phyloP scores from a whole-genome alignment of 2,888 invertebrate genomes.

The Piscicola geometra region DNA sequence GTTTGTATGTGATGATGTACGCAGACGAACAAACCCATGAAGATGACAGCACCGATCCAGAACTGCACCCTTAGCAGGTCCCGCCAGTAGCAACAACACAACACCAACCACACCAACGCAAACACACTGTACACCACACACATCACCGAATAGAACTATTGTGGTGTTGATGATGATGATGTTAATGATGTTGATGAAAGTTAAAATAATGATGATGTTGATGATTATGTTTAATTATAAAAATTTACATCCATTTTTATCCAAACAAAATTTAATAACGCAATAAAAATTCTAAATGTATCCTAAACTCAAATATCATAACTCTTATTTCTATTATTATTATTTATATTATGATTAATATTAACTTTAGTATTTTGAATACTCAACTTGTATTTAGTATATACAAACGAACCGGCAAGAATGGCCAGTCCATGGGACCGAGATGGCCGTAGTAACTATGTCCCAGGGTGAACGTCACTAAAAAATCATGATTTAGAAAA shows the following conservation, averaged over 20 bases:
- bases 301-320: too few species aligned
- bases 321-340: too few species aligned
- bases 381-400: too few species aligned
- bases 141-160: slow-evolving; percentile 71
- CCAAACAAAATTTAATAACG: too few species aligned
- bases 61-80: slow-evolving; percentile 86
- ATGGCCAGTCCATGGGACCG: slow-evolving; percentile 7
- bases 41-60: slow-evolving; percentile 84
- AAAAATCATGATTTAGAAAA: too few species aligned
- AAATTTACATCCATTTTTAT: too few species aligned
- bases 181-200: slow-evolving; percentile 22
- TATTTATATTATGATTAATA: too few species aligned
- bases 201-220: slow-evolving; percentile 4
- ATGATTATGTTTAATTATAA: not conserved
- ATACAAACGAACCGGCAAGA: slow-evolving; percentile 5
- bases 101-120: slow-evolving; percentile 74
- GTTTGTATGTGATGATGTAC: too few species aligned
- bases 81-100: slow-evolving; percentile 81
- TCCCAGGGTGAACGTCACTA: not conserved
- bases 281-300: too few species aligned
- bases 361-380: too few species aligned
- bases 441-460: slow-evolving; percentile 2
- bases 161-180: slow-evolving; percentile 13
- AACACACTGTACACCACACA: slow-evolving; percentile 77
- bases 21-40: slow-evolving; percentile 65